Percentiles rank a stretch among this genome's conserved stretches.
Evolutionary conservation across 2,113 vertebrate species (phyloP).

Genomic region (Notarius quadriscutis): DNA sequence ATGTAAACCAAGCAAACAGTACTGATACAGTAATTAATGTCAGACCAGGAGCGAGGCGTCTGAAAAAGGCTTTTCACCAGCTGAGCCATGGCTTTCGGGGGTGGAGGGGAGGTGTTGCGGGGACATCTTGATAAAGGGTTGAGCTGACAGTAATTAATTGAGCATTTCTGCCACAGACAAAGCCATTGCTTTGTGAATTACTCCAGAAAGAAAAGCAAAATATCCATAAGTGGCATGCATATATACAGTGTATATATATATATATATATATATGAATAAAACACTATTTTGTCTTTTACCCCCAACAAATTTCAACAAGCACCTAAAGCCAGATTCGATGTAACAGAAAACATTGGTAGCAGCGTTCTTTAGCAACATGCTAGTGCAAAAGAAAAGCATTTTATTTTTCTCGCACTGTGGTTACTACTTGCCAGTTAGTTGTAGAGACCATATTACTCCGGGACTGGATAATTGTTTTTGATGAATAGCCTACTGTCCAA

Average conservation of each 20-base stretch:
- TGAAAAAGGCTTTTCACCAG: conserved; percentile 42
- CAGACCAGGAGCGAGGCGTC: conserved; percentile 38
- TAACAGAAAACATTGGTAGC: not conserved
- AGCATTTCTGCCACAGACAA: conserved; percentile 36
- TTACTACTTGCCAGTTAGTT: not conserved
- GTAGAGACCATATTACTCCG: not conserved
- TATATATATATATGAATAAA: no score
- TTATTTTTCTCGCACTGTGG: not conserved
- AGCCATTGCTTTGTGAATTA: conserved; percentile 44
- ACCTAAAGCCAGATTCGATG: not conserved
- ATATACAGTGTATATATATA: no score
- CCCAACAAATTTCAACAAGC: conserved; percentile 19
- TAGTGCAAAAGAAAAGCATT: not conserved
- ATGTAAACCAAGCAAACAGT: conserved; percentile 50
- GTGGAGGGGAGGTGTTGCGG: not conserved
- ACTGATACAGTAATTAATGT: conserved; percentile 56
- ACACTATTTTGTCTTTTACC: conserved; percentile 23
- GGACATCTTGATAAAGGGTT: conserved; percentile 53
- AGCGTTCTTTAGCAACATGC: not conserved
- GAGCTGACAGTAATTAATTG: conserved; percentile 58
- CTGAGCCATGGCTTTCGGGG: not conserved
- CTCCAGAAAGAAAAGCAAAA: conserved; percentile 44
- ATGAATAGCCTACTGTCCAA: no score
- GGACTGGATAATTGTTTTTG: not conserved
- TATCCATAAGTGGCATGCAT: conserved; percentile 34